Base-by-base conservation (phyloP, 2,797 vertebrate species). In the Danio jaintianensis region DNA sequence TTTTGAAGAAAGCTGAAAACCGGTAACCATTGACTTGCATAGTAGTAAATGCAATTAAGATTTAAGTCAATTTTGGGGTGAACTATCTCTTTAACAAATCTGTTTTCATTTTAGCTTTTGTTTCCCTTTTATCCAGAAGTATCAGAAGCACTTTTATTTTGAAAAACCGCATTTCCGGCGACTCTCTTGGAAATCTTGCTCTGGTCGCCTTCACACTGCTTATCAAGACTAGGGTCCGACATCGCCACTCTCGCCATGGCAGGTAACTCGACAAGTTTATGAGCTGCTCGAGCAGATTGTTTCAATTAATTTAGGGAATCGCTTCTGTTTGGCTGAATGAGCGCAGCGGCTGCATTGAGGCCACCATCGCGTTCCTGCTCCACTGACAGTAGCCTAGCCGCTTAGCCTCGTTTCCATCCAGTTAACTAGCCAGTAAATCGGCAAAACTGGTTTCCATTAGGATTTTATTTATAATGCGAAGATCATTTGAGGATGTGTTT, bases 171-270 rank as follows among this genome's bases (percentile, higher is more conserved):
- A 64, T 55, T 73, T 80, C 69, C 78, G 78, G 78, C 12, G 11
- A 9, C 16, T 20, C 59, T 38, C 1, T 53, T 63, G 58, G 68
- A 64, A 47, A 22, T 64, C 40, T 15, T 56, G 78, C 11, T 64
- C 38, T 64, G 78, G 48, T 80, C 48, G 68, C 20, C 58, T 80
- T 80, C 78, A 80, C 69, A 47, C 78, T 72, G 78, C 69, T 83
- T 12, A 64, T 66, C 77, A 67, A 81, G 70, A 66, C 73, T 20
- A 66, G 78, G 78, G 78, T 74, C 69, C 66, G 36, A 84, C 67
- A 63, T 72, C 75, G 78, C 78, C 58, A 47, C 84, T 80, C 85
- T 92, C 91, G 83, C 89, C 91, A 95, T 95, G 94, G 94, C 94
- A 94, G 94, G 94, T 95, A 94, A 84, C 36, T 76, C 45, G 43